These are phyloP conservation scores for Rhagonycha fulva DNA, from an alignment of 2,888 invertebrate genomes.

Conservation along the genomic window DNA sequence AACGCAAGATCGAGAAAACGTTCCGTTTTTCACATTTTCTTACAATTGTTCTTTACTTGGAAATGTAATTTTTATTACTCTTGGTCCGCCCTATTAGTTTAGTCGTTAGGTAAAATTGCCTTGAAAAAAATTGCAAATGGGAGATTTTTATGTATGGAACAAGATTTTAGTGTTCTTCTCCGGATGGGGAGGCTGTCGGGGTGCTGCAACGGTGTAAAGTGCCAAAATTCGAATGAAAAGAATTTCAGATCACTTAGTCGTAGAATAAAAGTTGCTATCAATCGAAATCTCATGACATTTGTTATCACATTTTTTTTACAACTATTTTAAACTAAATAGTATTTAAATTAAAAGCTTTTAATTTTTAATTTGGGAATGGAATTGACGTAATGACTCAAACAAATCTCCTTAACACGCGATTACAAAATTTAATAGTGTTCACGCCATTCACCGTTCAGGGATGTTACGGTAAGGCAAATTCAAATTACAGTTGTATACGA, in stretches of 20 bases:
- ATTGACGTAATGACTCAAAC: too few relatives aligned
- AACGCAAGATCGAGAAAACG: conserved; percentile 21
- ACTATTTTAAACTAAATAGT: too few relatives aligned
- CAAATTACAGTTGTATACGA: too few relatives aligned
- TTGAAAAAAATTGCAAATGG: background rate
- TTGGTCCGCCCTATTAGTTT: background rate
- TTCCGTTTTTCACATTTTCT: background rate
- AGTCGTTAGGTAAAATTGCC: background rate
- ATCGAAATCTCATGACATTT: background rate
- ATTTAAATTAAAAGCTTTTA: too few relatives aligned
- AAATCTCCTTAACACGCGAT: too few relatives aligned
- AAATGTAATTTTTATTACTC: conserved; percentile 16
- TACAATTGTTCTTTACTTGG: background rate
- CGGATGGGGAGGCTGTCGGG: background rate
- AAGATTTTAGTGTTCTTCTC: background rate
- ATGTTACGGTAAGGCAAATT: too few relatives aligned
- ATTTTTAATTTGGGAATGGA: too few relatives aligned
- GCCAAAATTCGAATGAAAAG: background rate
- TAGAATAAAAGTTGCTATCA: background rate
- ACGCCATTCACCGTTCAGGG: too few relatives aligned
- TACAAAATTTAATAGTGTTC: too few relatives aligned
- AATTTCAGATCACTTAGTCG: background rate
- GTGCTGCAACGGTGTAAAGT: background rate
- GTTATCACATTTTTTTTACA: background rate
- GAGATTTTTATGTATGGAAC: background rate